These are phyloP conservation scores for Macaca mulatta DNA, from an alignment of 2,113 vertebrate genomes.

Conservation along the genomic window DNA sequence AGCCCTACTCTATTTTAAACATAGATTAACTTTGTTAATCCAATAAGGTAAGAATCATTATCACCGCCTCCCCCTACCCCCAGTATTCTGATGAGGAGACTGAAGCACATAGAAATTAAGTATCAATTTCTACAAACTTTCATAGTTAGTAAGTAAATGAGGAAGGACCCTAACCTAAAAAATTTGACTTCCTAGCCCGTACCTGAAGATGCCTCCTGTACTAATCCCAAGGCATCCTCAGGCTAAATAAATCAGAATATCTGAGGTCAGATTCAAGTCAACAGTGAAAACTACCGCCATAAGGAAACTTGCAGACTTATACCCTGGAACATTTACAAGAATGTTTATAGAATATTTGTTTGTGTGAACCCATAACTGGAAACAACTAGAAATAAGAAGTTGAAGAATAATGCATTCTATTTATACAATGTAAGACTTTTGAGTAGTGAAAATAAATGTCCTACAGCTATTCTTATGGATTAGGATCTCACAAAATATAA, in stretches of 20 bases:
- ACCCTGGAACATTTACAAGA: neutral
- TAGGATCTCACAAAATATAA: neutral
- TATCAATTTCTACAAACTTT: neutral
- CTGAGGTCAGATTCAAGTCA: neutral
- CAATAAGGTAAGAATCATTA: neutral
- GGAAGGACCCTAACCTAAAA: neutral
- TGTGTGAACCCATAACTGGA: neutral
- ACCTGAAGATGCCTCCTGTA: neutral
- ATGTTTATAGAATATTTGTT: neutral
- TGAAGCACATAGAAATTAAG: neutral
- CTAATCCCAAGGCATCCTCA: neutral
- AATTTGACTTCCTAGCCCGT: neutral
- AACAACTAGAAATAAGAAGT: neutral
- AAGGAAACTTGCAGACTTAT: neutral
- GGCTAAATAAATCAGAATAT: neutral
- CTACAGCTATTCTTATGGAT: neutral
- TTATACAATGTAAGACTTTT: neutral
- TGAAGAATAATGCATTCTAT: neutral
- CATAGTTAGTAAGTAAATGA: neutral
- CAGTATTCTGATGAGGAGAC: neutral
- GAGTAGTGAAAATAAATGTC: slow-evolving; percentile 20
- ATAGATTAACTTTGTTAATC: neutral
- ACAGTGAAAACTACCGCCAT: neutral
- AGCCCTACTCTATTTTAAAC: neutral
- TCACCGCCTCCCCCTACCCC: neutral